Percentiles rank a stretch among this genome's conserved stretches.
These are phyloP conservation scores for Carassius gibelio DNA, from an alignment of 2,113 vertebrate species.

Conservation along the genomic window DNA sequence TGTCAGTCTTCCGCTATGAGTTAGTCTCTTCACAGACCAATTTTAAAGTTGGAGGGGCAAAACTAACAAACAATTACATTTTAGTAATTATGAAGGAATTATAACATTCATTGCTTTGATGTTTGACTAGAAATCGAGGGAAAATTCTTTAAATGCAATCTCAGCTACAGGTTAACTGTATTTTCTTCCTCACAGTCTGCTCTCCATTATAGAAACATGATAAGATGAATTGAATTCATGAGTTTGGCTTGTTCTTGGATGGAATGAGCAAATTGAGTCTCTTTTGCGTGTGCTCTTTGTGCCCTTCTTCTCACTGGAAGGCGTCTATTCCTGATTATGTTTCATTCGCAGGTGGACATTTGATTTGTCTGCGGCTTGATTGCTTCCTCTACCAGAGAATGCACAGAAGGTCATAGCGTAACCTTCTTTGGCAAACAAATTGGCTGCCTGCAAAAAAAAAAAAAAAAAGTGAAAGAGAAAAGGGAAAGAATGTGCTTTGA, in stretches of 20 bases:
- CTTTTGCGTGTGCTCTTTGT: conserved; percentile 1
- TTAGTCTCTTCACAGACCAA: no score
- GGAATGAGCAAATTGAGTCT: conserved; percentile 27
- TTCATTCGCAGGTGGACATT: conserved; percentile 37
- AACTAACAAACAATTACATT: not conserved
- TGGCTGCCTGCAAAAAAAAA: conserved; percentile 14
- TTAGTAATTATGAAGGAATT: not conserved
- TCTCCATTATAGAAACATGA: conserved; percentile 50
- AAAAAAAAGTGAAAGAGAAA: conserved; percentile 21
- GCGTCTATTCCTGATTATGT: conserved; percentile 41
- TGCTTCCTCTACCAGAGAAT: conserved; percentile 50
- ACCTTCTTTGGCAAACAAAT: conserved; percentile 43
- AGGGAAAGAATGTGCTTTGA: not conserved
- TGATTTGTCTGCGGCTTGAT: conserved; percentile 55
- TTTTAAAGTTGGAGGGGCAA: no score
- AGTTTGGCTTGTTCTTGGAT: conserved; percentile 21
- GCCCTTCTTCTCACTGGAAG: conserved; percentile 22
- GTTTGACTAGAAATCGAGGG: not conserved
- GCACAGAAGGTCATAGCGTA: conserved; percentile 44
- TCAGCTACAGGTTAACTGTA: conserved; percentile 36
- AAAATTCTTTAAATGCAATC: not conserved
- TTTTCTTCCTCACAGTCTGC: conserved; percentile 52
- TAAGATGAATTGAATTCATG: conserved; percentile 59
- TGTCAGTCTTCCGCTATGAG: not conserved
- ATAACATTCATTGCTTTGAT: not conserved